These are phyloP conservation scores for Gasteruption jaculator DNA, from an alignment of 2,888 invertebrate genomes.

Conservation along the genomic window DNA sequence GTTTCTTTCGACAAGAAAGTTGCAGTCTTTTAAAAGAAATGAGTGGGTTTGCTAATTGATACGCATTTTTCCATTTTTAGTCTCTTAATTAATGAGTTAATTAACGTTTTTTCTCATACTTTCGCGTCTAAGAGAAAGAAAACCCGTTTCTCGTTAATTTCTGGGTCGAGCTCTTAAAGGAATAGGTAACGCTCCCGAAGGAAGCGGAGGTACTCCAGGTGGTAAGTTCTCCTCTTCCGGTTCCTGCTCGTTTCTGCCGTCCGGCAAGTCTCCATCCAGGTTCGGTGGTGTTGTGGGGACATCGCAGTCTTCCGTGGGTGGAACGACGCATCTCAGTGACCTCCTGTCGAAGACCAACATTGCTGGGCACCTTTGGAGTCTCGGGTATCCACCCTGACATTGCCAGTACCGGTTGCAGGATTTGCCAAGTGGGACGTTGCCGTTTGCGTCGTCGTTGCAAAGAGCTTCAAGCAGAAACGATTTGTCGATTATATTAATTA, in stretches of 20 bases:
- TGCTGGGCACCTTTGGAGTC: slow-evolving; percentile 84
- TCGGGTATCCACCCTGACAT: slow-evolving; percentile 89
- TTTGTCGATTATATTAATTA: no score
- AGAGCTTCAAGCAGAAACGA: slow-evolving; percentile 62
- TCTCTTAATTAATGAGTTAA: no score
- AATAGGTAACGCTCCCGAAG: slow-evolving; percentile 48
- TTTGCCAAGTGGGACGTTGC: slow-evolving; percentile 85
- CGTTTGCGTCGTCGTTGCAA: slow-evolving; percentile 87
- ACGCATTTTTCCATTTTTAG: no score
- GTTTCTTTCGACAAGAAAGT: no score
- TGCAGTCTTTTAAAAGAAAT: no score
- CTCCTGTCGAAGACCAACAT: slow-evolving; percentile 85
- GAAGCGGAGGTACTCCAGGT: slow-evolving; percentile 44
- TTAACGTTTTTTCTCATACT: no score
- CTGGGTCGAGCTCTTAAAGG: slow-evolving; percentile 38
- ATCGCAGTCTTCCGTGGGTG: slow-evolving; percentile 87
- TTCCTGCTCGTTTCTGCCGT: slow-evolving; percentile 45
- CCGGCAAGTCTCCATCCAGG: slow-evolving; percentile 42
- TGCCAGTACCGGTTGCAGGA: slow-evolving; percentile 94
- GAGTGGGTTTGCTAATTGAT: no score
- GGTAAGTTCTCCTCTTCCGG: slow-evolving; percentile 49
- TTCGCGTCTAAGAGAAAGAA: neutral
- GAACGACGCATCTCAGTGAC: slow-evolving; percentile 79
- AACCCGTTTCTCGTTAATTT: slow-evolving; percentile 30
- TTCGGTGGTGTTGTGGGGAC: slow-evolving; percentile 70